phyloP scores from a whole-genome alignment of 2,888 invertebrate genomes.

The Leuctra nigra region DNA sequence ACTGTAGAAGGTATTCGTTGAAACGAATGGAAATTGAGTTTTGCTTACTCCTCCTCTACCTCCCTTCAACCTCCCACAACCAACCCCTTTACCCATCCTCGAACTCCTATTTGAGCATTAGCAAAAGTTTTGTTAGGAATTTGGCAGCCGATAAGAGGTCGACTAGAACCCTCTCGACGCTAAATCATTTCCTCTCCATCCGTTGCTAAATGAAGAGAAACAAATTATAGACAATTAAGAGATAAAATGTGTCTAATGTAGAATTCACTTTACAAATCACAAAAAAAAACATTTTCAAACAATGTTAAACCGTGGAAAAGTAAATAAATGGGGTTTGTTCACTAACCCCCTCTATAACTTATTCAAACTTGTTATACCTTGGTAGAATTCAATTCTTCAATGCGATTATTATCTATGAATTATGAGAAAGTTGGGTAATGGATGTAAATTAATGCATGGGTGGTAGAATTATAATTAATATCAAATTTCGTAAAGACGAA shows the following conservation, averaged over 20 bases:
- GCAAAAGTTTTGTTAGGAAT: constrained; percentile 26
- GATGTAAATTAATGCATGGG: no score
- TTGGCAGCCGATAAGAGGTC: constrained; percentile 26
- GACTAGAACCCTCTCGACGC: constrained; percentile 16
- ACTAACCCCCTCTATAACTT: no score
- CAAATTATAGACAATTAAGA: constrained; percentile 28
- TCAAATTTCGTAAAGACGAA: no score
- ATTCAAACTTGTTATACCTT: no score
- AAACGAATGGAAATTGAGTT: constrained; percentile 6
- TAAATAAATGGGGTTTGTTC: no score
- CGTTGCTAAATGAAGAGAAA: constrained; percentile 27
- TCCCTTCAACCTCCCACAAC: neutral
- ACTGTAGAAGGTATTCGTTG: no score
- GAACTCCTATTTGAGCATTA: constrained; percentile 11
- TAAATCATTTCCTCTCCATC: constrained; percentile 28
- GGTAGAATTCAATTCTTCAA: no score
- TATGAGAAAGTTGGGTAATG: no score
- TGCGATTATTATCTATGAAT: no score
- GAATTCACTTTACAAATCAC: constrained; percentile 12
- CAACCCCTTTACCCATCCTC: neutral
- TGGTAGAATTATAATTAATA: no score
- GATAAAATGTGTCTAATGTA: constrained; percentile 26
- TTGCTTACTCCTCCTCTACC: neutral
- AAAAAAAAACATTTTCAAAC: neutral
- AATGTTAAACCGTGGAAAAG: neutral